Evolutionary conservation across 2,113 vertebrate genomes (phyloP).

Genomic region (Ibidorhyncha struthersii): DNA sequence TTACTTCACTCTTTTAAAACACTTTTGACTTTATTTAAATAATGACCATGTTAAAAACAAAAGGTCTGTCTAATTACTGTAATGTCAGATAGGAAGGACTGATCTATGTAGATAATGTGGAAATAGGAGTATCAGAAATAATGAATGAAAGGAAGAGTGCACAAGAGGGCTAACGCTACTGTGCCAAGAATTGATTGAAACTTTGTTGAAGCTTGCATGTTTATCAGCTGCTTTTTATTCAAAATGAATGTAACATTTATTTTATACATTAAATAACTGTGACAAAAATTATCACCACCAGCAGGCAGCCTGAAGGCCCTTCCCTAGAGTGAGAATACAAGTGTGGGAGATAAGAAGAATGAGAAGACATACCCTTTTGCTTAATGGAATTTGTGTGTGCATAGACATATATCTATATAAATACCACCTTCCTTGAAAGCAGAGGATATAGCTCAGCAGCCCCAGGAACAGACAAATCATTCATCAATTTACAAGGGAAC

Average conservation of each 20-base stretch:
- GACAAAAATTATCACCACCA: neutral
- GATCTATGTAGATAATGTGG: neutral
- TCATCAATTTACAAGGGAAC: neutral
- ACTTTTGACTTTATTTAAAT: neutral
- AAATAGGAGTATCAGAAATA: neutral
- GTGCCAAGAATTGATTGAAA: neutral
- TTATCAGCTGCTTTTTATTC: neutral
- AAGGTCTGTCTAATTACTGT: neutral
- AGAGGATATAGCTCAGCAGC: neutral
- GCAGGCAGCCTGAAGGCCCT: neutral
- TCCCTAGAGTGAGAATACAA: neutral
- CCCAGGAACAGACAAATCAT: neutral
- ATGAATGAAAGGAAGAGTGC: neutral
- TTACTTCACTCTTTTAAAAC: neutral
- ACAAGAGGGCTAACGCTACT: neutral
- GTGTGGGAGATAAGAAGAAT: neutral
- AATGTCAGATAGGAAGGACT: neutral
- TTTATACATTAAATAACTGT: neutral
- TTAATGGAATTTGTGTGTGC: neutral
- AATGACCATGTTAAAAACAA: neutral
- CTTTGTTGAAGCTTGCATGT: neutral
- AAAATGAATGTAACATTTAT: neutral
- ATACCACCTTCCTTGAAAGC: neutral
- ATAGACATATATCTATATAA: neutral
- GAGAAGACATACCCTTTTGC: neutral